phyloP scores from a whole-genome alignment of 1,140 invertebrate species.

The Chironomus striatipennis region DNA sequence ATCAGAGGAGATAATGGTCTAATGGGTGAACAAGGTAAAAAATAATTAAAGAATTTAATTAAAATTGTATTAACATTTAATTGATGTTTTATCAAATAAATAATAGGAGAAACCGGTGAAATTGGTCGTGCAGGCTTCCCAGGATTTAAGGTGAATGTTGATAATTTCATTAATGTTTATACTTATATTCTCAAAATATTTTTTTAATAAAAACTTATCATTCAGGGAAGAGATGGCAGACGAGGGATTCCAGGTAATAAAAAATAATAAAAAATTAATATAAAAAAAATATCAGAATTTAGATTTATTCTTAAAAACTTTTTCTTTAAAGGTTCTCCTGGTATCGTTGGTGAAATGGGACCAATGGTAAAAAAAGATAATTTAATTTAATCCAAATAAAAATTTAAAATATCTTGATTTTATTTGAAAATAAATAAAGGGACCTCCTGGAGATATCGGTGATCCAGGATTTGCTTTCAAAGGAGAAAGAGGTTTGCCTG shows the following conservation, averaged over 20 bases:
- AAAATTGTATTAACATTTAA: no score
- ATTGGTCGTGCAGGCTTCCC: constrained; percentile 35
- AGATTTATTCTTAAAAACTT: no score
- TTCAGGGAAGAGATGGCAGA: constrained; percentile 24
- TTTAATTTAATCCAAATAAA: not conserved
- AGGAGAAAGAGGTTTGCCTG: not conserved
- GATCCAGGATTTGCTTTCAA: not conserved
- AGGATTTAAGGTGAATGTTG: constrained; percentile 29
- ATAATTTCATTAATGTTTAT: not conserved
- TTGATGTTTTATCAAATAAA: not conserved
- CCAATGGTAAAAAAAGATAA: not conserved
- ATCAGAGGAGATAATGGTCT: constrained; percentile 39
- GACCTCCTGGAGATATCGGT: not conserved
- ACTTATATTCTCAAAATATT: not conserved
- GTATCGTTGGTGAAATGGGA: constrained; percentile 22
- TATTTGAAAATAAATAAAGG: not conserved
- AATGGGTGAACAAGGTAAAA: constrained; percentile 29
- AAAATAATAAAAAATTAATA: no score
- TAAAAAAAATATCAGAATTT: no score
- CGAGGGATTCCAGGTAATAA: constrained; percentile 27
- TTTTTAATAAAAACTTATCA: not conserved
- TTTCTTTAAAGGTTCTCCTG: constrained; percentile 24
- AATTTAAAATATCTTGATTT: not conserved
- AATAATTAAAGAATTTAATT: not conserved
- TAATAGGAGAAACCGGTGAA: constrained; percentile 41